Evolutionary conservation across 2,113 vertebrate species (phyloP), one percentile per base, ranked within the genome.

Genomic region (Sylvia atricapilla): DNA sequence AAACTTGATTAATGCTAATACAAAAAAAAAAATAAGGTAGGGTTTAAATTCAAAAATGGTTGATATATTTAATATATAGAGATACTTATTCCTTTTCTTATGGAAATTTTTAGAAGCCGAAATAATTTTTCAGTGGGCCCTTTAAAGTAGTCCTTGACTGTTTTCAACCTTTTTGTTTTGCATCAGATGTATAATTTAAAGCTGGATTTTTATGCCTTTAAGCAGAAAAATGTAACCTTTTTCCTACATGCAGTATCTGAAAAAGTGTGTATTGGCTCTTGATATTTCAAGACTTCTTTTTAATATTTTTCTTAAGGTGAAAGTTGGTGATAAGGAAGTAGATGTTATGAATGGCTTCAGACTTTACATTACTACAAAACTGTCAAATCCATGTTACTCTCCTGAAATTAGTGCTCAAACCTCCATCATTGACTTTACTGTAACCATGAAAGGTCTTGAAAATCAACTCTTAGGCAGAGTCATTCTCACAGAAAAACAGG

Each of bases 381-480:
- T 99, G 58, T 98, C 99, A 64, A 99, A 99, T 95, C 99, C 99
- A 1, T 98, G 97, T 18, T 99, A 99, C 49, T 99, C 99, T 49
- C 99, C 99, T 2, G 99, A 99, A 97, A 98, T 99, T 84, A 99
- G 98, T 53, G 99, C 99, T 59, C 98, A 98, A 37, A 99, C 98
- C 44, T 98, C 99, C 79, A 98, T 99, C 89, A 99, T 99, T 37
- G 99, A 99, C 96, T 99, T 99, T 95, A 99, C 99, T 2, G 99
- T 99, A 87, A 99, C 99, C 43, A 98, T 99, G 98, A 98, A 98
- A 87, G 99, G 99, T 59, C 98, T 99, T 74, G 99, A 99, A 96
- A 99, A 99, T 92, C 99, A 99, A 87, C 97, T 99, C 47, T 97
- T 99, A 25, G 99, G 99, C n/a, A 98, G 99, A 97, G 99, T 99